Base-by-base conservation (phyloP, 1,140 invertebrate species). In the Drosophila neocordata region DNA sequence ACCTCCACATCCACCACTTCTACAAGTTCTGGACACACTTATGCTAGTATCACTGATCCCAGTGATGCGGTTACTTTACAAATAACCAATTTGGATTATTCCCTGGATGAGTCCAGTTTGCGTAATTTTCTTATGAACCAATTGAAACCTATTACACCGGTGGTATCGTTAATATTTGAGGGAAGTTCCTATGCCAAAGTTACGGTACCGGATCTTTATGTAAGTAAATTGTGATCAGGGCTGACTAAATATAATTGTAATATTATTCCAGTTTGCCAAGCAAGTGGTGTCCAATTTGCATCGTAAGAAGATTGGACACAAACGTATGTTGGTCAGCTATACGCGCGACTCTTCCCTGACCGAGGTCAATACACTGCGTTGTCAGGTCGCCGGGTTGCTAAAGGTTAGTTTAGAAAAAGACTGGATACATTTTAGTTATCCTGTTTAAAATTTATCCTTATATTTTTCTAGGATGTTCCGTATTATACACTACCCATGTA, bases 251-350 rank as follows among this genome's bases (percentile, higher is more conserved):
- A 7, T 31, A 12, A 53, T 7, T 4, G 13, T 34, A 6, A 4
- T 2, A 1, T 0, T 51, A 59, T 63, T 58, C 2, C 15, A 92
- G 83, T 91, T 90, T 73, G 96, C 96, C 11, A 95, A 97, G 77
- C 96, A 95, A 85, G 95, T 96, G 8, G 97, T 97, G 61, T 96
- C 96, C 3, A 95, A 96, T 83, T 93, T 97, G 34, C 96, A 97
- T 81, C 93, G 96, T 22, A 94, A 95, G 66, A 96, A 96, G 92
- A 94, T 97, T 76, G 97, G 96, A 8, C 95, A 95, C 75, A 97
- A 97, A 79, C 92, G 96, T 58, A 96, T 97, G 67, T 92, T 96
- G 55, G 97, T 97, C 59, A 94, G 96, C 1, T 95, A 97, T 82
- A 94, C 93, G 31, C 94, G 94, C 70, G 91, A 94, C 87, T 79